Conservation (phyloP, 2,888 invertebrate species). For the Ecdyonurus torrentis region DNA sequence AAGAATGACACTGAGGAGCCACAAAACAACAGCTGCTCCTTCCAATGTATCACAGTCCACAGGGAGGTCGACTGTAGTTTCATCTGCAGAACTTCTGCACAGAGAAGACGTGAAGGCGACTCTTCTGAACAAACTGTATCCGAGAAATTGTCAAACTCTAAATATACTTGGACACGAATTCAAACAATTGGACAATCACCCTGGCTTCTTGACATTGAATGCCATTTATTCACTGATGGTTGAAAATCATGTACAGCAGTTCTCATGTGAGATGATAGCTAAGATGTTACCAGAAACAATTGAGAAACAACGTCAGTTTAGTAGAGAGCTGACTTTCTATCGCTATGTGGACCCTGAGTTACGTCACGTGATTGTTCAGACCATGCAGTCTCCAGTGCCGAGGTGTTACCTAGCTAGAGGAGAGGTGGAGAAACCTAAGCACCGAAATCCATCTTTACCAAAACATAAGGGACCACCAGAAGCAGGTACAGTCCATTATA, state of each 20-base stretch:
- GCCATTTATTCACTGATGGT: neutral
- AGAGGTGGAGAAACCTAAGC: neutral
- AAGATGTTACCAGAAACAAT: neutral
- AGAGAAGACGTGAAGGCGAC: neutral
- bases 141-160: neutral
- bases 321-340: neutral
- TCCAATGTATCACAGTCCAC: too few relatives aligned
- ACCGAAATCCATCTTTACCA: neutral
- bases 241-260: neutral
- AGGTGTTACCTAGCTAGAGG: neutral
- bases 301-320: neutral
- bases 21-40: too few relatives aligned
- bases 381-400: neutral
- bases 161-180: neutral
- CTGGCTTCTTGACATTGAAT: neutral
- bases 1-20: too few relatives aligned
- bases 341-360: neutral
- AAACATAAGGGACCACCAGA: neutral
- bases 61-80: too few relatives aligned
- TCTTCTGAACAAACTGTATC: neutral
- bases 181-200: neutral
- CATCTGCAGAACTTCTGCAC: too few relatives aligned
- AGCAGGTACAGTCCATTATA: neutral
- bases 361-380: neutral
- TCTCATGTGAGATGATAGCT: neutral